Percentiles rank a stretch among this genome's conserved stretches.
phyloP scores from a whole-genome alignment of 2,797 vertebrate species.

The Anguilla anguilla region DNA sequence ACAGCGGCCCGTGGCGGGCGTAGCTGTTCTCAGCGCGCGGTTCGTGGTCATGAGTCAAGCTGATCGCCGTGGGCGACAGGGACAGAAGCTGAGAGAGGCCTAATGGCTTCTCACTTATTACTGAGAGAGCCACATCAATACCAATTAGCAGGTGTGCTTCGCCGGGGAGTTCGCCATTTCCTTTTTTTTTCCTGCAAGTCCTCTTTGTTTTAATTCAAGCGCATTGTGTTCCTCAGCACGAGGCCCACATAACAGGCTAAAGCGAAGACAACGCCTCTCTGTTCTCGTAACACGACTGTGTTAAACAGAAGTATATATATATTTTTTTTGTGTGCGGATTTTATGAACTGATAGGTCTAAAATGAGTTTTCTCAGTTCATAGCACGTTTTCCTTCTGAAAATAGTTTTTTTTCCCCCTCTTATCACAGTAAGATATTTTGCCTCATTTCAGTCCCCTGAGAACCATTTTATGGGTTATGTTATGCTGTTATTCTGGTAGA shows the following conservation, averaged over 20 bases:
- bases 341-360: too few relatives aligned
- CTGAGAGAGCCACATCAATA: conserved; percentile 6
- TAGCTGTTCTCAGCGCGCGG: neutral
- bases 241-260: neutral
- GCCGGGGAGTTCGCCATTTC: neutral
- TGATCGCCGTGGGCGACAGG: neutral
- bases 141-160: conserved; percentile 8
- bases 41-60: neutral
- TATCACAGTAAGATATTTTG: neutral
- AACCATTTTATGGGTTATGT: neutral
- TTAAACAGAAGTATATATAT: neutral
- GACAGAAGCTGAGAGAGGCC: neutral
- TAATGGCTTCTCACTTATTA: conserved; percentile 9
- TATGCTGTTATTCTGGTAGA: neutral
- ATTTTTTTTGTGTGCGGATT: too few relatives aligned
- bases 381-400: neutral
- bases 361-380: too few relatives aligned
- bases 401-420: neutral
- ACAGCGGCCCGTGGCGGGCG: neutral
- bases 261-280: neutral
- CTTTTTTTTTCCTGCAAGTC: neutral
- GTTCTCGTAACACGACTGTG: neutral
- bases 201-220: neutral
- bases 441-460: neutral
- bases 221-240: neutral